Base-by-base conservation (phyloP, 2,888 invertebrate species). In the Synergus itoensis region DNA sequence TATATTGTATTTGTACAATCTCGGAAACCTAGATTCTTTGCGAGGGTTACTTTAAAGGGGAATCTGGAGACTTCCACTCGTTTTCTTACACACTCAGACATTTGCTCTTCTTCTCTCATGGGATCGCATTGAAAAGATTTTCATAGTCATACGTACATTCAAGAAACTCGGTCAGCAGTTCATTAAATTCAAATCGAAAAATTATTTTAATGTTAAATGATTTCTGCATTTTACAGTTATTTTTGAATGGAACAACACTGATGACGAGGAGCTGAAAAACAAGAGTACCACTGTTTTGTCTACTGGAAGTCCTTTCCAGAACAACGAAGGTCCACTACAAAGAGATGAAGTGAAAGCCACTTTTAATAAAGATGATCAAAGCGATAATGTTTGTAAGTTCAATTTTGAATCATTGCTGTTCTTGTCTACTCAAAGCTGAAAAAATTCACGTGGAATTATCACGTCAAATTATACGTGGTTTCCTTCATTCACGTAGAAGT, bases 321-420 rank as follows among this genome's bases (percentile, higher is more conserved):
- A 93, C 84, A 93, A 93, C 87, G 95, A 95, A 91, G 95, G 95
- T 92, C 95, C 95, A 81, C 92, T 95, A 87, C 95, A 95, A 91
- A 93, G 95, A 85, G 95, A 95, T 92, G 95, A 95, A 92, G 95
- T 95, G 82, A 95, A 95, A 89, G 93, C 94, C 80, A 93, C 94
- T 82, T 93, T 93, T 77, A 93, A 93, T 86, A 94, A 93, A 91
- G 94, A 93, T 83, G 94, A 94, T 86, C 92, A 93, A 82, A 93
- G 93, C 90, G 89, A 90, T 80, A 89, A 88, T 85, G 86, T 88
- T 80, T 90, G 91, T 91, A 88, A 91, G 91, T 91, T 86, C 64
- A 4, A 11, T 43, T 65, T n/a, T 9, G 28, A 28, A 28, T 28
- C 28, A 3, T 28, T 3, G 28, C 28, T 28, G 3, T 28, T 28